Evolutionary conservation across 2,797 vertebrate species (phyloP).

Genomic region (Anabas testudineus): DNA sequence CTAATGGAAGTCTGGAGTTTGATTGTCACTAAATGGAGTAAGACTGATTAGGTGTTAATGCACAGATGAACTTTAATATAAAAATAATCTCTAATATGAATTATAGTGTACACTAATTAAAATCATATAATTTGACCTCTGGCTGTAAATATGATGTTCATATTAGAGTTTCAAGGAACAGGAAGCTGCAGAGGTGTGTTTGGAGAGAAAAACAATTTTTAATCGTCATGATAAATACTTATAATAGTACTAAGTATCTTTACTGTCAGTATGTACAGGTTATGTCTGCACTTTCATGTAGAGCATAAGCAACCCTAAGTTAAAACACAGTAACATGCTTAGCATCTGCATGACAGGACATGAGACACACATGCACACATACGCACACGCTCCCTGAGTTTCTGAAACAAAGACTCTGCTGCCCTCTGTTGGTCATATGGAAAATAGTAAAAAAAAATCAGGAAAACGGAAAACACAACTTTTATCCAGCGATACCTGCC

Average conservation of each 20-base stretch:
- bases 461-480: no score
- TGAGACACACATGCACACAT: conserved; percentile 5
- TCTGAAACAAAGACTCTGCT: conserved; percentile 65
- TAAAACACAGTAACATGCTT: not conserved
- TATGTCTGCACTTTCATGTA: not conserved
- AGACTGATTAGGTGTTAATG: not conserved
- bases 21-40: not conserved
- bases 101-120: not conserved
- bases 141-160: not conserved
- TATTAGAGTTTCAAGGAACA: not conserved
- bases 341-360: conserved; percentile 4
- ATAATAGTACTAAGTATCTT: not conserved
- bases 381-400: not conserved
- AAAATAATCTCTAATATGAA: not conserved
- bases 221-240: not conserved
- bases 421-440: conserved; percentile 78
- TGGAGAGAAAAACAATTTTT: not conserved
- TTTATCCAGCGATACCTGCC: not conserved
- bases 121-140: not conserved
- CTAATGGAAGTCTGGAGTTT: not conserved
- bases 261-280: not conserved
- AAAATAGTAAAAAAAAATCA: no score
- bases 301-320: not conserved
- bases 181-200: not conserved
- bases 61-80: no score